Conservation (phyloP, 1,140 invertebrate species). For the Nilaparvata lugens region DNA sequence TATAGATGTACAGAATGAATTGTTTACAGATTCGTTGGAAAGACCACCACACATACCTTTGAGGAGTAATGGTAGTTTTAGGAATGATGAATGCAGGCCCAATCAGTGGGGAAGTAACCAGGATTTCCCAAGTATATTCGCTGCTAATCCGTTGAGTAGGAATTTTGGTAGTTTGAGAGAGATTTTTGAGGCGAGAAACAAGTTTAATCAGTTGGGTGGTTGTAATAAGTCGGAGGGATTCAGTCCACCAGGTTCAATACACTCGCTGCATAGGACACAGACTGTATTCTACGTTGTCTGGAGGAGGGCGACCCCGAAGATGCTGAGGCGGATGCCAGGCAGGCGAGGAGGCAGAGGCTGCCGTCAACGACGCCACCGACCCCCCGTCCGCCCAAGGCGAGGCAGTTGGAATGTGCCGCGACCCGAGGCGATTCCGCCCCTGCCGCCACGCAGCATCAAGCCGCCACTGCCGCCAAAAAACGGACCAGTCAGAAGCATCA, state of each 20-base stretch:
- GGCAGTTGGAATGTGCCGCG: conserved; percentile 41
- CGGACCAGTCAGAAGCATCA: conserved; percentile 32
- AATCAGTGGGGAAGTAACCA: conserved; percentile 5
- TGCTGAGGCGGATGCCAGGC: conserved; percentile 22
- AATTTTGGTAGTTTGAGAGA: conserved; percentile 57
- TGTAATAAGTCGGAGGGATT: conserved; percentile 19
- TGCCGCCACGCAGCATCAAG: conserved; percentile 27
- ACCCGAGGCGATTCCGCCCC: conserved; percentile 30
- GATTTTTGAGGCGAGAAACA: conserved; percentile 51
- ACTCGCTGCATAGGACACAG: conserved; percentile 25
- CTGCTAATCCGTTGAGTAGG: conserved; percentile 29
- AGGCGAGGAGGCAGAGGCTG: conserved; percentile 47
- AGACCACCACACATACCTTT: conserved; percentile 46
- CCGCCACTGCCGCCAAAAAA: conserved; percentile 48
- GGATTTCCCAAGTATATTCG: conserved; percentile 18
- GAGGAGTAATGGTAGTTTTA: conserved; percentile 50
- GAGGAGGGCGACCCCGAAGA: conserved; percentile 18
- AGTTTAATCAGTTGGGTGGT: conserved; percentile 18
- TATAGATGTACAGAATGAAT: conserved; percentile 34
- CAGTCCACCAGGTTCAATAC: conserved; percentile 22
- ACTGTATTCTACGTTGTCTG: conserved; percentile 21
- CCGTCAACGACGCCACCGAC: conserved; percentile 23
- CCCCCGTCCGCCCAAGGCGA: conserved; percentile 35
- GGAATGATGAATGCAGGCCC: conserved; percentile 26
- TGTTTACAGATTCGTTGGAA: conserved; percentile 44